phyloP scores from a whole-genome alignment of 1,140 invertebrate genomes.

The Ips typographus region DNA sequence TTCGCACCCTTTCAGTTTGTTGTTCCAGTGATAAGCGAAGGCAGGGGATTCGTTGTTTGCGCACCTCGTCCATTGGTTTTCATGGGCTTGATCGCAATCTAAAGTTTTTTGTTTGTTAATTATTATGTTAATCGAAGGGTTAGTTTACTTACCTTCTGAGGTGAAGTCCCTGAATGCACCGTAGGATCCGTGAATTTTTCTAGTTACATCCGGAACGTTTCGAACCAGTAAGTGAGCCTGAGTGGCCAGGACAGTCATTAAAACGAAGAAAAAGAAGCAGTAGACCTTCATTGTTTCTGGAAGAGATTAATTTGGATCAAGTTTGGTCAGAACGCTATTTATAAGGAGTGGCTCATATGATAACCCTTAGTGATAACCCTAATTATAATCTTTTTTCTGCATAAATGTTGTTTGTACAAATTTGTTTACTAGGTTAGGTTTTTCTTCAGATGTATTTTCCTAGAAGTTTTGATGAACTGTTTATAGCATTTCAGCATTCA shows the following conservation, averaged over 20 bases:
- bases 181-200: constrained; percentile 30
- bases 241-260: not conserved
- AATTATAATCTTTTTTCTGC: no score
- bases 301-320: no score
- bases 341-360: not conserved
- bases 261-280: not conserved
- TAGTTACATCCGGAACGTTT: constrained; percentile 18
- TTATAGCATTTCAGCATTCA: no score
- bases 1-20: constrained; percentile 31
- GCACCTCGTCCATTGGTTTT: constrained; percentile 23
- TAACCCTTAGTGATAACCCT: no score
- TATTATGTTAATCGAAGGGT: no score
- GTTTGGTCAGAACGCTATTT: no score
- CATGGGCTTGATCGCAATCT: constrained; percentile 28
- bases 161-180: constrained; percentile 28
- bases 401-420: no score
- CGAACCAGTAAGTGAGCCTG: not conserved
- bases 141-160: constrained; percentile 13
- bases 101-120: constrained; percentile 1
- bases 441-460: no score
- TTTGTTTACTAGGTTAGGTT: no score
- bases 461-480: no score
- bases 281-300: no score
- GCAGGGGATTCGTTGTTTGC: not conserved
- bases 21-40: constrained; percentile 34